Conservation (phyloP, 2,888 invertebrate species). For the Habroteleia sp. region DNA sequence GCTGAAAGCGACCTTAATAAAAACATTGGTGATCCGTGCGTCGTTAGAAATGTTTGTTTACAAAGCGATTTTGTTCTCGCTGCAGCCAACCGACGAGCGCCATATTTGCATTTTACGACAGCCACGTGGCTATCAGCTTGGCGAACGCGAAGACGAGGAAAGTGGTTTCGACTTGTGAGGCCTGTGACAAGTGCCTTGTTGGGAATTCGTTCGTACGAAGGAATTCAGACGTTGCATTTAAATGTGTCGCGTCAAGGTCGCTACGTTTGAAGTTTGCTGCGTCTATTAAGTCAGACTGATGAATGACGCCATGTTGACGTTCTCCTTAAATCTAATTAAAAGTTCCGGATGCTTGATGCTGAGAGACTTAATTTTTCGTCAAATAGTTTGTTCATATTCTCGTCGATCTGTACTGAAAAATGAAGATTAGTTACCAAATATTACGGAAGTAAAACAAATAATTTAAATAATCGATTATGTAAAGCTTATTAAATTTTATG, state of each 20-base stretch:
- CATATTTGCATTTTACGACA: conserved; percentile 62
- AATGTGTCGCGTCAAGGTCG: conserved; percentile 39
- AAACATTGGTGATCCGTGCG: conserved; percentile 25
- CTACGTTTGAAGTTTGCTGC: conserved; percentile 19
- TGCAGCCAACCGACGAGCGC: conserved; percentile 24
- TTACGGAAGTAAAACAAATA: background rate
- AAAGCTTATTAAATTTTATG: too few species aligned
- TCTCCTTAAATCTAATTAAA: conserved; percentile 21
- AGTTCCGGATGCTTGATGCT: conserved; percentile 4
- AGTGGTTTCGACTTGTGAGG: conserved; percentile 67
- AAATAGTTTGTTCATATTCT: background rate
- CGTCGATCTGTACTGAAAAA: background rate
- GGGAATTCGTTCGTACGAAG: conserved; percentile 40
- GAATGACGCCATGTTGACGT: conserved; percentile 5
- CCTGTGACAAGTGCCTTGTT: conserved; percentile 61
- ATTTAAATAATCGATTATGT: too few species aligned
- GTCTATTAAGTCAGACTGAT: conserved; percentile 20
- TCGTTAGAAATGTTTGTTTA: conserved; percentile 47
- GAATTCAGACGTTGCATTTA: conserved; percentile 51
- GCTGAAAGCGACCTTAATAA: conserved; percentile 24
- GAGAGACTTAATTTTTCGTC: background rate
- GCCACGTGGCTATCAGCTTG: conserved; percentile 58
- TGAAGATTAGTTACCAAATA: background rate
- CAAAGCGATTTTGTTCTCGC: conserved; percentile 34
- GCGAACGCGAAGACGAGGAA: conserved; percentile 55